These are phyloP conservation scores for Leptinotarsa haldemani DNA, from an alignment of 2,888 invertebrate genomes.

Conservation along the genomic window DNA sequence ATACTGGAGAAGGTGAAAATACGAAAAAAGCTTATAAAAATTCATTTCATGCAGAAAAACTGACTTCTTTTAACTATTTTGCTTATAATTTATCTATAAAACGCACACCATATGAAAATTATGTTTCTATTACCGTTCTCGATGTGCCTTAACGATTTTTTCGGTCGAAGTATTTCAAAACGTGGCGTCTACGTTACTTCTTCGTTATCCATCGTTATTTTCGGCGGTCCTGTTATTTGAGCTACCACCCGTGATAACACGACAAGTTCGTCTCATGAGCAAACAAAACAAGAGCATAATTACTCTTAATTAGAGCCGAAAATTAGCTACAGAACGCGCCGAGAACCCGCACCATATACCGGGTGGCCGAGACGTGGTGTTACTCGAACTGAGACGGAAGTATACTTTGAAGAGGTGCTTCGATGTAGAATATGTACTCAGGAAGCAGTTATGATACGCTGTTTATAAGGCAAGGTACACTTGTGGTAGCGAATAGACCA, in stretches of 20 bases:
- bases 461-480: not conserved
- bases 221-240: constrained; percentile 17
- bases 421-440: not conserved
- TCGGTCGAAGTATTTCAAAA: constrained; percentile 7
- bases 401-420: not conserved
- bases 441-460: not conserved
- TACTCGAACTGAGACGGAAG: constrained; percentile 2
- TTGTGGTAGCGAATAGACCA: not conserved
- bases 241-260: constrained; percentile 14
- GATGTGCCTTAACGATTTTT: constrained; percentile 1
- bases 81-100: no score
- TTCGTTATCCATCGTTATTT: constrained; percentile 19
- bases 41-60: no score
- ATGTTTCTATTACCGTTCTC: not conserved
- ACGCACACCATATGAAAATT: not conserved
- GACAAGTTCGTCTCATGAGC: constrained; percentile 31
- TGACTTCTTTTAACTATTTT: no score
- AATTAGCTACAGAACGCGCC: constrained; percentile 29
- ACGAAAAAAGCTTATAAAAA: no score
- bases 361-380: not conserved
- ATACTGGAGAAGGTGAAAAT: no score
- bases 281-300: constrained; percentile 31
- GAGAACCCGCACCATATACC: not conserved
- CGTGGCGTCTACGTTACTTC: constrained; percentile 1
- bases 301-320: constrained; percentile 34